phyloP scores from a whole-genome alignment of 2,888 invertebrate species.

The Alloscopus bannaensis region DNA sequence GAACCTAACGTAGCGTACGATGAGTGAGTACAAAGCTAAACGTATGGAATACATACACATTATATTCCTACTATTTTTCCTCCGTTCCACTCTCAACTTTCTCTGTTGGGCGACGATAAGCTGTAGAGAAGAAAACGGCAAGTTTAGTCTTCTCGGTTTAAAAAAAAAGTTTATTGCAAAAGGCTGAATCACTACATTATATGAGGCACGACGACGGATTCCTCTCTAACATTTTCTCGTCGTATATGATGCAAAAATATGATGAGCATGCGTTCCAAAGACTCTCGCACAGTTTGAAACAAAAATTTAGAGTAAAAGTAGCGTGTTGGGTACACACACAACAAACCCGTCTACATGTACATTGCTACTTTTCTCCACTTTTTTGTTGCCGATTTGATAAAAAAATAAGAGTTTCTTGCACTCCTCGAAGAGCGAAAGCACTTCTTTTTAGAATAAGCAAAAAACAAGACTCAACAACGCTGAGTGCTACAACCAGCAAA shows the following conservation, averaged over 20 bases:
- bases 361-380: conserved; percentile 15
- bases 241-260: conserved; percentile 47
- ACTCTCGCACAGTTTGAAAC: conserved; percentile 11
- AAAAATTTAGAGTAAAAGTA: too few species aligned
- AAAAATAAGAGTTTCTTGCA: conserved; percentile 40
- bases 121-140: too few species aligned
- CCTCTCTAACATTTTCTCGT: conserved; percentile 6
- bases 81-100: too few species aligned
- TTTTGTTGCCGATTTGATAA: conserved; percentile 42
- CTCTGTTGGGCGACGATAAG: too few species aligned
- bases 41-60: too few species aligned
- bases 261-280: conserved; percentile 41
- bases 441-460: conserved; percentile 32
- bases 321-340: conserved; percentile 30
- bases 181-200: neutral
- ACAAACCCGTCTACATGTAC: conserved; percentile 11
- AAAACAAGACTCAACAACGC: conserved; percentile 20
- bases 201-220: conserved; percentile 27
- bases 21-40: too few species aligned
- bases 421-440: conserved; percentile 3
- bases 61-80: too few species aligned
- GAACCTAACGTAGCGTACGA: too few species aligned
- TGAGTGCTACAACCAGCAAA: conserved; percentile 13
- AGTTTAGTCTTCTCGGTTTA: too few species aligned
- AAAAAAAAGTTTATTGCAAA: conserved; percentile 11